Evolutionary conservation across 2,113 vertebrate genomes (phyloP), one percentile per base, ranked within the genome.

Genomic region (Oreocharis arfaki): DNA sequence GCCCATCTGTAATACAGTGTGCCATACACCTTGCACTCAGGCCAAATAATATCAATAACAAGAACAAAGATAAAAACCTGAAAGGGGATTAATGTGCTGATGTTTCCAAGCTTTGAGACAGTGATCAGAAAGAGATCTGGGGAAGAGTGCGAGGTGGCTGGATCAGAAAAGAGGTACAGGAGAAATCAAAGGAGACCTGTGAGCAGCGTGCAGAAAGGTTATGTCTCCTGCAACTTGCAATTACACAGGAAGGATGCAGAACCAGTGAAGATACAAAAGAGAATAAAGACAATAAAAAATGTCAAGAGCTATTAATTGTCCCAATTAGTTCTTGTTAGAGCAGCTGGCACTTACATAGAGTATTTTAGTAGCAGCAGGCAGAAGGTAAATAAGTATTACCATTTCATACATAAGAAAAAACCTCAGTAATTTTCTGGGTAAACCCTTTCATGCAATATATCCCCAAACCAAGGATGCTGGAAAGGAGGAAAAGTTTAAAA

Each of bases 1-100:
- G 64, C 73, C 77, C 3, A 78, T 68, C 71, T 76, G 27, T 84
- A 93, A 74, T 57, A 82, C 42, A 69, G 50, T 20, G 17, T 69
- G 69, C 59, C 77, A 69, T 55, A 65, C 1, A 13, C 37, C 41
- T 41, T 68, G 73, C 44, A 75, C 56, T 88, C 80, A 81, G 76
- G 87, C 92, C 88, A 95, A 96, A 84, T 52, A 92, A 67, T 94
- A 93, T 84, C 79, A 89, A 70, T 88, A 97, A 84, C 44, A 77
- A 80, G 81, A 93, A 95, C 78, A 94, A 94, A 96, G 93, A 79
- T 42, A 74, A 89, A 92, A 88, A 94, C 61, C 94, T 90, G 85
- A 86, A 94, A 81, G 60, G 22, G 68, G 64, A 94, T 90, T 96
- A 96, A 91, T 59, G 82, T 81, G 93, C 91, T 90, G 92, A 84